Conservation (phyloP, 2,113 vertebrate species). For the Vimba vimba region DNA sequence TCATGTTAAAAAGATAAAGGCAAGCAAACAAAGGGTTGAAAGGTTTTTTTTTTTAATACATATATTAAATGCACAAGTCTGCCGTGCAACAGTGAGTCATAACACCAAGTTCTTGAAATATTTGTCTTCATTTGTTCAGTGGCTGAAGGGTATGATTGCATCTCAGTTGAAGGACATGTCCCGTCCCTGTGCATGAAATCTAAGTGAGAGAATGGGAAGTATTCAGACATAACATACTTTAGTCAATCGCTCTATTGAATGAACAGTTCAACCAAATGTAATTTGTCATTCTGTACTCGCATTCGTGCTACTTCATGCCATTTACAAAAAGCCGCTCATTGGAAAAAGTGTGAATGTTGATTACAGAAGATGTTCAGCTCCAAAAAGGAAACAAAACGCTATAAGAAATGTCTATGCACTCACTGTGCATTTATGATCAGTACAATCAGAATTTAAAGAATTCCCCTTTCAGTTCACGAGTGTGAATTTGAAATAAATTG, state of each 20-base stretch:
- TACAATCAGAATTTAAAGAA: neutral
- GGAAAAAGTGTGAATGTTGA: neutral
- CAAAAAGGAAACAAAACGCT: neutral
- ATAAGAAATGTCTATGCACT: no score
- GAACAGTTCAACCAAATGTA: neutral
- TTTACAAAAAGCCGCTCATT: neutral
- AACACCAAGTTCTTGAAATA: constrained; percentile 14
- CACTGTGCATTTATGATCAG: no score
- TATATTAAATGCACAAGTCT: constrained; percentile 48
- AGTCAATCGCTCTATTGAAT: neutral
- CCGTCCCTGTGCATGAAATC: neutral
- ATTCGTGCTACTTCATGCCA: neutral
- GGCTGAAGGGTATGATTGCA: neutral
- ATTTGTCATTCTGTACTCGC: neutral
- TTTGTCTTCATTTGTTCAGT: constrained; percentile 24
- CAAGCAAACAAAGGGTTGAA: constrained; percentile 40
- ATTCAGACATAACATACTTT: constrained; percentile 62
- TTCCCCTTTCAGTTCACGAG: no score
- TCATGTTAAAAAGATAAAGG: constrained; percentile 53
- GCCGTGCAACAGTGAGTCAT: constrained; percentile 39
- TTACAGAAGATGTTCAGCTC: neutral
- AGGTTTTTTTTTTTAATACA: neutral
- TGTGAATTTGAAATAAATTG: neutral
- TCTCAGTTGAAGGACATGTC: neutral
- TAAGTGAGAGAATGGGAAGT: constrained; percentile 61